Percentiles rank a stretch among this genome's conserved stretches.
Conservation (phyloP, 2,113 vertebrate genomes). For the Platysteira castanea region DNA sequence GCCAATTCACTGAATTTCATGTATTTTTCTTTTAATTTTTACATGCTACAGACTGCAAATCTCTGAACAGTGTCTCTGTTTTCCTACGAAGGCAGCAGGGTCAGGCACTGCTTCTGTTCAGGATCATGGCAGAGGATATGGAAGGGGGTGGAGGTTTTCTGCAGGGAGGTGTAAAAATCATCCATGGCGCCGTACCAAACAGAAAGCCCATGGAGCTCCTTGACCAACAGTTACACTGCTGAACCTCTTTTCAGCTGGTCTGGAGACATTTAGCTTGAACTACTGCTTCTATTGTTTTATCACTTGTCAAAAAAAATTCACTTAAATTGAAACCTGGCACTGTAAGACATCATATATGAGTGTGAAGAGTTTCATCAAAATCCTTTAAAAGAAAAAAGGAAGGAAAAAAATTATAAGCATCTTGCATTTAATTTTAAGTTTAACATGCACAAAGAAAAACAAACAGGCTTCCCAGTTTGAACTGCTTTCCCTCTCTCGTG, state of each 20-base stretch:
- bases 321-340: background rate
- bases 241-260: background rate
- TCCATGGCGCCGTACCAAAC: background rate
- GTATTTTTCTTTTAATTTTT: background rate
- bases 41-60: background rate
- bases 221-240: background rate
- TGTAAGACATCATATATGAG: background rate
- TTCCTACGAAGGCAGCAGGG: background rate
- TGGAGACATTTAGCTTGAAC: background rate
- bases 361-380: background rate
- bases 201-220: background rate
- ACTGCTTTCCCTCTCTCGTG: background rate
- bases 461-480: slow-evolving; percentile 1
- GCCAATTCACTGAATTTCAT: background rate
- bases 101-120: background rate
- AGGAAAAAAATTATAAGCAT: no score
- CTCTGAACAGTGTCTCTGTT: background rate
- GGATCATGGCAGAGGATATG: background rate
- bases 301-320: background rate
- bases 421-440: slow-evolving; percentile 6
- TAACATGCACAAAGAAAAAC: slow-evolving; percentile 24
- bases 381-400: background rate
- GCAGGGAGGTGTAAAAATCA: background rate
- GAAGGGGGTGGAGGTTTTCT: background rate
- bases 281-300: background rate